A percentile compares a stretch with the other conserved stretches of the same genome.
Evolutionary conservation across 1,140 invertebrate species (phyloP).

Genomic region (Magallana ariakensis): DNA sequence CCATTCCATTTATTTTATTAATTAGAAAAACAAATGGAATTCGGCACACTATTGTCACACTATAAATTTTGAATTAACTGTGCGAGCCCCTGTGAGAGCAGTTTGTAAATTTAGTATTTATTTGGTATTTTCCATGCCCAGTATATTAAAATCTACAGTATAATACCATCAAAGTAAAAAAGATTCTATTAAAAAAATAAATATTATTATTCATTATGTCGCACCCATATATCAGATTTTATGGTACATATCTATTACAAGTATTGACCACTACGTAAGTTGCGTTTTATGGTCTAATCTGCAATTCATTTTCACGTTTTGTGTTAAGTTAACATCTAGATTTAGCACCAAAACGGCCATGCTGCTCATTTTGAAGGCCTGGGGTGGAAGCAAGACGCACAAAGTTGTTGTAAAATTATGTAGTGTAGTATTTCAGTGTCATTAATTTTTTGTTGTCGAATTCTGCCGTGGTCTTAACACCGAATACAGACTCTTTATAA

Average conservation of each 20-base stretch:
- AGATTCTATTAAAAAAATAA: background rate
- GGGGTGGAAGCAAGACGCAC: background rate
- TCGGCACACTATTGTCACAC: too few relatives aligned
- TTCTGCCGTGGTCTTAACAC: conserved; percentile 8
- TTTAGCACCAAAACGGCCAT: conserved; percentile 13
- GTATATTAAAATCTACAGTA: background rate
- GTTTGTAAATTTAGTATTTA: too few relatives aligned
- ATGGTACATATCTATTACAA: background rate
- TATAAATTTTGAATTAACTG: background rate
- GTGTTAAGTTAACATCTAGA: conserved; percentile 14
- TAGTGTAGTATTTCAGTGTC: conserved; percentile 33
- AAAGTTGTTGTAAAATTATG: conserved; percentile 22
- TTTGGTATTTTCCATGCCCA: background rate
- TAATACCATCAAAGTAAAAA: background rate
- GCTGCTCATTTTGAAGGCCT: conserved; percentile 5
- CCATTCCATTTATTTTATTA: too few relatives aligned
- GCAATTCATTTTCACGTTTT: conserved; percentile 21
- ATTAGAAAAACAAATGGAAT: background rate
- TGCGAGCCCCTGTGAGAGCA: background rate
- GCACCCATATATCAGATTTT: background rate
- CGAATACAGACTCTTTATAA: conserved; percentile 21
- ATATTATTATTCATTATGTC: background rate
- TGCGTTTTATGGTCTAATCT: conserved; percentile 3
- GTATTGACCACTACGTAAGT: background rate
- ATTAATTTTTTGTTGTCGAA: conserved; percentile 35